A percentile compares a stretch with the other conserved stretches of the same genome.
Evolutionary conservation across 1,140 invertebrate species (phyloP).

Genomic region (Notospermus geniculatus): DNA sequence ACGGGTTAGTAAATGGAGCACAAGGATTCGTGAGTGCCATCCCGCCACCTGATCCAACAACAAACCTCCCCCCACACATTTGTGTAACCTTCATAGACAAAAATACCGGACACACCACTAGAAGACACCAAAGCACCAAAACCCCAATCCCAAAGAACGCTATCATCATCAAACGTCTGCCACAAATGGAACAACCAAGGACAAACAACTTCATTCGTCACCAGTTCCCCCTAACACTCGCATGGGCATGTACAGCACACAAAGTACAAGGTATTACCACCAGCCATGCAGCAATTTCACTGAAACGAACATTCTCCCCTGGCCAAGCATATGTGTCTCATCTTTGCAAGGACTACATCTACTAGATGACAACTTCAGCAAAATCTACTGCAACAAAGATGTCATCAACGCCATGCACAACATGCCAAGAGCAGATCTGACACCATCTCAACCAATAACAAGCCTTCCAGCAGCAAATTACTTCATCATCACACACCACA

Average conservation of each 20-base stretch:
- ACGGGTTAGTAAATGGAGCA: constrained; percentile 17
- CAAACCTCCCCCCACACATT: not conserved
- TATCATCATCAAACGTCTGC: not conserved
- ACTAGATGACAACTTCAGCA: too few relatives aligned
- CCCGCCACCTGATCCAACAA: too few relatives aligned
- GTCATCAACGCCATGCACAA: too few relatives aligned
- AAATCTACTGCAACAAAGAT: too few relatives aligned
- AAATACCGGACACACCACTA: not conserved
- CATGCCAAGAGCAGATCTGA: too few relatives aligned
- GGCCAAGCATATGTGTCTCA: constrained; percentile 2
- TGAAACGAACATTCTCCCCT: not conserved
- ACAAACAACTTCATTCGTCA: not conserved
- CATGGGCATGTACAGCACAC: constrained; percentile 8
- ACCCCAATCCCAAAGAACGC: not conserved
- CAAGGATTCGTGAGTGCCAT: not conserved
- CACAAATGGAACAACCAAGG: not conserved
- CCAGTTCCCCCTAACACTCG: not conserved
- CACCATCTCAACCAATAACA: too few relatives aligned
- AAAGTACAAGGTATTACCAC: constrained; percentile 7
- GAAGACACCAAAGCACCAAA: not conserved
- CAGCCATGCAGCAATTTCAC: not conserved
- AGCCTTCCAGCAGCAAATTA: too few relatives aligned
- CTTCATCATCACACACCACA: too few relatives aligned
- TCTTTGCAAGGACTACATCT: too few relatives aligned
- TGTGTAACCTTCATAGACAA: constrained; percentile 3